Base-by-base conservation (phyloP, 2,797 vertebrate species). In the Eupleurogrammus muticus region DNA sequence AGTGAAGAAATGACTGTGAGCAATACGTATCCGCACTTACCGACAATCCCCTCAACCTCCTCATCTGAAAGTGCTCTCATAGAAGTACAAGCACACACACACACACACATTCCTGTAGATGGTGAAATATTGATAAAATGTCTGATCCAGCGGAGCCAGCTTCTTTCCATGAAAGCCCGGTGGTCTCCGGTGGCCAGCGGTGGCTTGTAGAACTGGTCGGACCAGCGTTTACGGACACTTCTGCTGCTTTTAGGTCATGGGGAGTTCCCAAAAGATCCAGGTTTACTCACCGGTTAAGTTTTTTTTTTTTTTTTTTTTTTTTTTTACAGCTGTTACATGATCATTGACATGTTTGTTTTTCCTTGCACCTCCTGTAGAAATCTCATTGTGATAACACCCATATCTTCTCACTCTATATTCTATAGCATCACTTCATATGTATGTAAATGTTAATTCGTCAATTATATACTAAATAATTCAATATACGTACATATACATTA, bases 121-220 rank as follows among this genome's bases (percentile, higher is more conserved):
- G 49, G 68, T 92, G 63, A 93, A 92, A 91, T 92, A 93, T 92
- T 93, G 75, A 92, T 91, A 88, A 72, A 78, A 75, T 74, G 54
- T 80, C 86, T 85, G 67, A 80, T 87, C 86, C 59, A 80, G 84
- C 72, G 52, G 50, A 65, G 53, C 14, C 17, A 23, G 66, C 54
- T 58, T 72, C 70, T 80, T 73, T 84, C 79, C 71, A 80, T 89
- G 80, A 87, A 87, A 90, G 86, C 85, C 65, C 51, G 24, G 21
- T 50, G 2, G 48, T 87, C 88, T 87, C 79, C 34, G 46, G 80
- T 73, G 87, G 70, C 59, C 69, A 66, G 68, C 7, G n/a, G 49
- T 23, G 55, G 57, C 65, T 44, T 21, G 55, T 52, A 44, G 35
- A 47, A 66, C 54, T 80, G 66, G 67, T 80, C 66, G 38, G 55